Base-by-base conservation (phyloP, 2,113 vertebrate genomes). In the Eubucco bourcierii region DNA sequence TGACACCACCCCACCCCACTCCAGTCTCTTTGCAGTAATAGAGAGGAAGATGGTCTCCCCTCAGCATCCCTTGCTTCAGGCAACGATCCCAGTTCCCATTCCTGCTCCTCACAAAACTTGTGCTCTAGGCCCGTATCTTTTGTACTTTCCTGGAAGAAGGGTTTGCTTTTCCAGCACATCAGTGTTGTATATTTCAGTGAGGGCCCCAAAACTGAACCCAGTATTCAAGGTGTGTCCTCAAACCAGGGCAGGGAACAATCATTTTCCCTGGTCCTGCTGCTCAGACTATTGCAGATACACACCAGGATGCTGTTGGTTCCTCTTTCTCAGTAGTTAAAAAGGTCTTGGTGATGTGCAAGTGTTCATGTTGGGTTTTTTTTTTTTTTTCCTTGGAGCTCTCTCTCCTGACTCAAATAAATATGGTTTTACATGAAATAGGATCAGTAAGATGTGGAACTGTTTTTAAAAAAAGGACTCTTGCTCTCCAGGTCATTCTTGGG, bases 41-140 rank as follows among this genome's bases (percentile, higher is more conserved):
- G 20, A 41, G 24, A 27, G 12, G 0, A 8, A 20, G 19, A 23
- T 61, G 25, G 34, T 60, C 16, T 60, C 25, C 13, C 11, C 11
- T 37, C 1, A 67, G 41, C 31, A 18, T 84, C 27, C 27, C 67
- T 8, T 83, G 83, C 20, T 74, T 11, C 31, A 74, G 31, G 2
- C 28, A 58, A 37, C n/a, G 17, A 10, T 25, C 12, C 7, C 41
- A 33, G 15, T 20, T 78, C 20, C 28, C 17, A 61, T 12, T 56
- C 29, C 2, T 0, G 0, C 19, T 64, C 15, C 25, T 76, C 27
- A 10, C 7, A 13, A 17, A 34, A n/a, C 31, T 21, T 46, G 31
- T 39, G 3, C 23, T 81, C 10, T 5, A 53, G 27, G 15, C 14
- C 25, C 23, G 21, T 66, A n/a, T 16, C 44, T 0, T 0, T 27